Conservation (phyloP, 1,140 invertebrate species). For the Aphelinus certus region DNA sequence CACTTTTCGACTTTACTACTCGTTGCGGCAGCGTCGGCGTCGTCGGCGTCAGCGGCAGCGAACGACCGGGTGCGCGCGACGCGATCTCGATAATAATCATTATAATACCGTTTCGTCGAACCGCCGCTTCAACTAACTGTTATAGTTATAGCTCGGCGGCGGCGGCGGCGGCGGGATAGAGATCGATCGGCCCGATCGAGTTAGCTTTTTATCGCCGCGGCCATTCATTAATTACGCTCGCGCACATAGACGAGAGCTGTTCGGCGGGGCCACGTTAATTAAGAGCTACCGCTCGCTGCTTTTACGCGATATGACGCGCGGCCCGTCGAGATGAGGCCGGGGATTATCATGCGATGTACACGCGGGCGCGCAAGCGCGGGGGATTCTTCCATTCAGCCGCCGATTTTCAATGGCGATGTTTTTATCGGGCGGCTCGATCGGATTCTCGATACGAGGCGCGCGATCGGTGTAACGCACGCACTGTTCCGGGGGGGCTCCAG, state of each 20-base stretch:
- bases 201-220: not conserved
- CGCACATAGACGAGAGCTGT: not conserved
- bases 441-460: too few relatives aligned
- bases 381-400: too few relatives aligned
- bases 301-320: too few relatives aligned
- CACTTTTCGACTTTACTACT: conserved; percentile 24
- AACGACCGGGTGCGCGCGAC: not conserved
- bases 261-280: not conserved
- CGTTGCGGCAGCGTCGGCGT: too few relatives aligned
- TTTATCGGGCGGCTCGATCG: too few relatives aligned
- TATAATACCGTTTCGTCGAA: not conserved
- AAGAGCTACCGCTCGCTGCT: not conserved
- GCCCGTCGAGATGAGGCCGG: too few relatives aligned
- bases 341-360: too few relatives aligned
- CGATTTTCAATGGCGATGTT: too few relatives aligned
- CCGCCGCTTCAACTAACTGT: not conserved
- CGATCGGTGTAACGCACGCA: too few relatives aligned
- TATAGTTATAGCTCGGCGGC: not conserved
- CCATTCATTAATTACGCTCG: conserved; percentile 17
- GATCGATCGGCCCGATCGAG: conserved; percentile 11
- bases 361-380: too few relatives aligned
- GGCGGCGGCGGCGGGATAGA: not conserved
- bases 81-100: conserved; percentile 31
- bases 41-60: conserved; percentile 10
- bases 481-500: too few relatives aligned